phyloP scores from a whole-genome alignment of 2,888 invertebrate genomes.

The Agonopterix alstromeriana region DNA sequence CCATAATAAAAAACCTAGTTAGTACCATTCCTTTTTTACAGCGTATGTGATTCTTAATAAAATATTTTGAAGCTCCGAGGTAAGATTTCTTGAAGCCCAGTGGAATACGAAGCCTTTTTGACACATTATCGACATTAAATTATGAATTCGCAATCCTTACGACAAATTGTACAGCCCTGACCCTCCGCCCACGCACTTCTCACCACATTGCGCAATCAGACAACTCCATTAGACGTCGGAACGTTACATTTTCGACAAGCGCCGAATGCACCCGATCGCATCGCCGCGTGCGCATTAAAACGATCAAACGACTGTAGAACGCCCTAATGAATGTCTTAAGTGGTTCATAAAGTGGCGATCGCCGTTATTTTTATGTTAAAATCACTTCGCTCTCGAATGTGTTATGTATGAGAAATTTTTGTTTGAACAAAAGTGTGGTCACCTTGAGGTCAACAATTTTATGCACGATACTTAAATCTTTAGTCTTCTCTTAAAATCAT shows the following conservation, averaged over 20 bases:
- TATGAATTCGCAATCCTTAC: background rate
- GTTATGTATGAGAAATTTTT: slow-evolving; percentile 34
- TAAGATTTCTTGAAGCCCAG: too few species aligned
- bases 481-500: background rate
- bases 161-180: slow-evolving; percentile 28
- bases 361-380: slow-evolving; percentile 69
- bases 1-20: too few species aligned
- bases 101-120: too few species aligned
- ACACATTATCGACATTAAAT: background rate
- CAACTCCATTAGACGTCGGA: slow-evolving; percentile 62
- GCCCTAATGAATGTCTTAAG: slow-evolving; percentile 69
- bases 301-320: slow-evolving; percentile 59
- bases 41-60: too few species aligned
- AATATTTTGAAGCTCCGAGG: too few species aligned
- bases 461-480: background rate
- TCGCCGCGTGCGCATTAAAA: slow-evolving; percentile 54
- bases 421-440: background rate
- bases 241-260: slow-evolving; percentile 28
- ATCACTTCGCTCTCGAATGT: slow-evolving; percentile 37
- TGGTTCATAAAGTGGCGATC: slow-evolving; percentile 70
- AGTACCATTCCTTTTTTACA: too few species aligned
- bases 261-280: slow-evolving; percentile 20
- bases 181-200: slow-evolving; percentile 48
- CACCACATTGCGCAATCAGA: slow-evolving; percentile 57
- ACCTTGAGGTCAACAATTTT: background rate